Evolutionary conservation across 2,888 invertebrate genomes (phyloP).

Genomic region (Scotopteryx bipunctaria): DNA sequence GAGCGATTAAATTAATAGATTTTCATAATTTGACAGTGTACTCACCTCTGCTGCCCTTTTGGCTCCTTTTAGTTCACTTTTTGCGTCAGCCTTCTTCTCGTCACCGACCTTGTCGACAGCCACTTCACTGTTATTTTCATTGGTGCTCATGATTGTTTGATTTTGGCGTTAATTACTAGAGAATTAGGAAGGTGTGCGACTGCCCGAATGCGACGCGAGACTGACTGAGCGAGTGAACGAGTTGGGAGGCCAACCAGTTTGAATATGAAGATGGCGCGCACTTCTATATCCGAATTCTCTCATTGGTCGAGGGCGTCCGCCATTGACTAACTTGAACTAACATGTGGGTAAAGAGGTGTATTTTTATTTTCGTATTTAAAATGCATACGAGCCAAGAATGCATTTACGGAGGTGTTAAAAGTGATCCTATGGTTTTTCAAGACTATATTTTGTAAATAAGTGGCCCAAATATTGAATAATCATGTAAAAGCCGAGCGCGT

Average conservation of each 20-base stretch:
- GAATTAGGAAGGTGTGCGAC: conserved; percentile 70
- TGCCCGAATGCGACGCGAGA: conserved; percentile 86
- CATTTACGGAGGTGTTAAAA: conserved; percentile 50
- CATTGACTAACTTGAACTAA: conserved; percentile 67
- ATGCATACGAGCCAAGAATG: conserved; percentile 14
- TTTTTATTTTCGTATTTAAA: conserved; percentile 40
- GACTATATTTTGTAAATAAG: background rate
- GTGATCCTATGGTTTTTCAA: conserved; percentile 20
- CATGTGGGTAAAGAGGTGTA: conserved; percentile 63
- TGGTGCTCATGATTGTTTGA: conserved; percentile 81
- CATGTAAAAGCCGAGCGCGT: conserved; percentile 46
- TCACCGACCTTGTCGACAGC: conserved; percentile 93
- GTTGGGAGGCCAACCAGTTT: conserved; percentile 85
- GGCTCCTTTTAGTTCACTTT: conserved; percentile 93
- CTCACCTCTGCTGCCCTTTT: conserved; percentile 95
- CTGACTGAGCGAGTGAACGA: conserved; percentile 85
- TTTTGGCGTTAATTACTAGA: conserved; percentile 74
- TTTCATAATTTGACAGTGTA: conserved; percentile 75
- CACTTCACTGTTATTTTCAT: conserved; percentile 92
- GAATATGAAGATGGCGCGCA: conserved; percentile 93
- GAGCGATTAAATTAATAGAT: conserved; percentile 77
- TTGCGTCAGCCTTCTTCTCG: conserved; percentile 87
- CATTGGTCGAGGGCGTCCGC: conserved; percentile 69
- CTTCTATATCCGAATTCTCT: conserved; percentile 64
- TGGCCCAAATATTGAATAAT: conserved; percentile 34